Percentiles rank a stretch among this genome's conserved stretches.
Evolutionary conservation across 2,888 invertebrate genomes (phyloP).

Genomic region (Fragum whitleyi): DNA sequence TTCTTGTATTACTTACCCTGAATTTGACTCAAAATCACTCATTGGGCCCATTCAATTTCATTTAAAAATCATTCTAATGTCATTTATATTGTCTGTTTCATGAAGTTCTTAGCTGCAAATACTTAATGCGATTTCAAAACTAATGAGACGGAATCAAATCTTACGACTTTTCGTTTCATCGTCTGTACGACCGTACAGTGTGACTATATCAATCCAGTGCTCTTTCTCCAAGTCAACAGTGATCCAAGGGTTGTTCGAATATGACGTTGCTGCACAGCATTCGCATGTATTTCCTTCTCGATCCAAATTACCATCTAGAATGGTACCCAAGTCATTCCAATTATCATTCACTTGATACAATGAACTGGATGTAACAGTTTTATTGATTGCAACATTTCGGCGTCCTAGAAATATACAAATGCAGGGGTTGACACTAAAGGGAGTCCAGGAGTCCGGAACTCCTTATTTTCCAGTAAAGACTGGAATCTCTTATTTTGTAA

Average conservation of each 20-base stretch:
- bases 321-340: background rate
- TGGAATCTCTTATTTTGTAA: no score
- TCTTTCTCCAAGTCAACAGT: background rate
- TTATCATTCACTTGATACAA: background rate
- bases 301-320: background rate
- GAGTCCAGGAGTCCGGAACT: no score
- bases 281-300: background rate
- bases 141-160: background rate
- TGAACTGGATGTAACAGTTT: background rate
- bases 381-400: slow-evolving; percentile 14
- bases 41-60: no score
- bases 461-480: no score
- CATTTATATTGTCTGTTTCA: no score
- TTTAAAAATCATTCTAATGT: no score
- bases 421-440: no score
- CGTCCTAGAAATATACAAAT: background rate
- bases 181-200: background rate
- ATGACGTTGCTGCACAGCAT: background rate
- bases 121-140: no score
- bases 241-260: background rate
- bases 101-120: no score
- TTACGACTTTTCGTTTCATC: background rate
- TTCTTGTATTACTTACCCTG: no score
- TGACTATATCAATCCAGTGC: background rate
- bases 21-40: no score